A percentile compares a stretch with the other conserved stretches of the same genome.
Conservation (phyloP, 2,888 invertebrate species). For the Hypolimnas misippus region DNA sequence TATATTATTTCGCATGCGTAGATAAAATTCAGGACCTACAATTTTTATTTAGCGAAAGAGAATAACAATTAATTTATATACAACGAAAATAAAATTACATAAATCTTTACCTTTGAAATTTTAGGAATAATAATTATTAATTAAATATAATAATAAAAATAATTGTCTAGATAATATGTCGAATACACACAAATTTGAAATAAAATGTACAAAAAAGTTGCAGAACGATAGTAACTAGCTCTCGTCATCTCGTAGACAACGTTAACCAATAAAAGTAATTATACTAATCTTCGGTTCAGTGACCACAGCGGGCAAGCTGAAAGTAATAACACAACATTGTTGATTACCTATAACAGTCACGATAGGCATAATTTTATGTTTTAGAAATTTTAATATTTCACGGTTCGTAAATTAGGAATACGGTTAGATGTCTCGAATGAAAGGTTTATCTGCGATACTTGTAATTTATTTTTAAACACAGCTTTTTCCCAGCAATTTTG, state of each 20-base stretch:
- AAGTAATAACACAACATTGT: slow-evolving; percentile 57
- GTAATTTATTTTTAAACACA: not conserved
- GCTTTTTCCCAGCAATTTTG: too few species aligned
- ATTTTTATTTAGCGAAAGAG: too few species aligned
- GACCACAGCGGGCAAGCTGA: slow-evolving; percentile 50
- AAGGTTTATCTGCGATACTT: not conserved
- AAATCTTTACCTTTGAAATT: too few species aligned
- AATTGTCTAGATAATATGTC: too few species aligned
- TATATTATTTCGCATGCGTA: too few species aligned
- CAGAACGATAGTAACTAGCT: not conserved
- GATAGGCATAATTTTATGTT: slow-evolving; percentile 50
- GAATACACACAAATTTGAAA: not conserved
- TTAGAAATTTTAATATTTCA: slow-evolving; percentile 58
- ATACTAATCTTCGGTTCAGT: slow-evolving; percentile 38
- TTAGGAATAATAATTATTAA: too few species aligned
- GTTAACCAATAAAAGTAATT: slow-evolving; percentile 23
- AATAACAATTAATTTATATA: too few species aligned
- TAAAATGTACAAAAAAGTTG: too few species aligned
- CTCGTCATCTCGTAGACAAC: slow-evolving; percentile 7
- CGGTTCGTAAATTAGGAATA: slow-evolving; percentile 61
- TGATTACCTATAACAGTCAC: slow-evolving; percentile 43
- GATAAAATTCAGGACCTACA: too few species aligned
- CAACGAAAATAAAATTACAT: too few species aligned
- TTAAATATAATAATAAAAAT: not conserved
- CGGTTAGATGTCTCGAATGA: not conserved